Base-by-base conservation (phyloP, 2,113 vertebrate species). In the Passer domesticus region DNA sequence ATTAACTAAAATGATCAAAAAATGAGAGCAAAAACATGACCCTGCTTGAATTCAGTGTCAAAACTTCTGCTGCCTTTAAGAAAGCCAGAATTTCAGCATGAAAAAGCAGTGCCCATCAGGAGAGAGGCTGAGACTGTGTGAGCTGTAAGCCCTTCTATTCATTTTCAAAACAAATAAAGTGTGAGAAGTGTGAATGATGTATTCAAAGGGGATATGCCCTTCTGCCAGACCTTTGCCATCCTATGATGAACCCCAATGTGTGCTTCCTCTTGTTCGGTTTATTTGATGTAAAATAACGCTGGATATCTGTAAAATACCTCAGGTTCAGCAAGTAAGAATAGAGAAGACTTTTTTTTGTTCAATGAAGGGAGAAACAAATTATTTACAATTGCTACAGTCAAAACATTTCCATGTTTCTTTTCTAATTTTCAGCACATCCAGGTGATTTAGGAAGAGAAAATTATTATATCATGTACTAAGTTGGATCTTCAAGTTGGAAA, bases 361-460 rank as follows among this genome's bases (percentile, higher is more conserved):
- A 60, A 6, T 43, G 10, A 75, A 66, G 23, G 15, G 23, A 85
- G n/a, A 90, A 87, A 83, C 11, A 73, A 68, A 37, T 7, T 0
- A 74, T 68, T 82, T 79, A 62, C n/a, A 35, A 11, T 68, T 58
- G 35, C 23, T 75, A 37, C 16, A 47, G 13, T 70, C 50, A 76
- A 75, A 89, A 82, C 8, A 69, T 76, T 87, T 70, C 27, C 23
- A 47, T 69, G 21, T 78, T 80, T 91, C 56, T 89, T 75, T 93
- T 87, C n/a, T 90, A 37, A 74, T 85, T 94, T 74, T 8, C 84
- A 97, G 95, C 56, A 97, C 25, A 94, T 96, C 49, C 90, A 94
- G 69, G 70, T 96, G 16, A 75, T 96, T 83, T 43, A 95, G 60
- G 94, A 98, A 95, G 94, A 97, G 24, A 87, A 59, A 77, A 89